Conservation (phyloP, 92 coral and sea anemone species). For the Porites cylindrica region DNA sequence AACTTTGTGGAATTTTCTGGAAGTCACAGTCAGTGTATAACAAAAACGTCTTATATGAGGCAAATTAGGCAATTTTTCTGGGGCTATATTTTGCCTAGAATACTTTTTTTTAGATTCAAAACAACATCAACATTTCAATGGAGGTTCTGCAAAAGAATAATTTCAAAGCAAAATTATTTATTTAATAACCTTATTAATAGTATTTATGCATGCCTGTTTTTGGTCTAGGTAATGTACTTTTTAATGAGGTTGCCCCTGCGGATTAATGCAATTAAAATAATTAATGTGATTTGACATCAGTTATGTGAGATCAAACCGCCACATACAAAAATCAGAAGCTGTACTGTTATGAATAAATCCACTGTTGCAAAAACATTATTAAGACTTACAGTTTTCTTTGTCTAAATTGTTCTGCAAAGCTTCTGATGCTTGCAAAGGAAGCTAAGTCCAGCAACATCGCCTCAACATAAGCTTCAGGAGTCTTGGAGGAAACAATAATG, state of each 20-base stretch:
- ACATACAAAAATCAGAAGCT: too few relatives aligned
- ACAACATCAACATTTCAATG: neutral
- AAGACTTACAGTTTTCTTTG: conserved; percentile 78
- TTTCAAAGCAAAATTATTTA: too few relatives aligned
- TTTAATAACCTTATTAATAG: too few relatives aligned
- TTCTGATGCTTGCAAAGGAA: conserved; percentile 81
- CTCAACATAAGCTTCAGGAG: conserved; percentile 66
- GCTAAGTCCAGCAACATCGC: conserved; percentile 88
- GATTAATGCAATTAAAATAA: too few relatives aligned
- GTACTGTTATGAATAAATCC: too few relatives aligned
- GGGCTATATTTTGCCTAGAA: neutral
- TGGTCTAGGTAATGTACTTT: too few relatives aligned
- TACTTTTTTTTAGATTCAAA: neutral
- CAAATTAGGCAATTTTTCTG: neutral
- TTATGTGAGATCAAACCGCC: too few relatives aligned
- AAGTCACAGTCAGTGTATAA: neutral
- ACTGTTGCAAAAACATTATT: too few relatives aligned
- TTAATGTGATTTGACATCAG: too few relatives aligned
- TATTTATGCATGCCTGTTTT: too few relatives aligned
- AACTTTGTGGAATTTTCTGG: neutral
- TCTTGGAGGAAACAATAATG: conserved; percentile 44
- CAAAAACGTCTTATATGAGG: neutral
- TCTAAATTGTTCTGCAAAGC: conserved; percentile 86
- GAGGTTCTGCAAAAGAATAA: too few relatives aligned
- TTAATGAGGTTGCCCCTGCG: too few relatives aligned